A percentile compares a stretch with the other conserved stretches of the same genome.
These are phyloP conservation scores for Oasisia sp. DNA, from an alignment of 2,888 invertebrate genomes.

Conservation along the genomic window DNA sequence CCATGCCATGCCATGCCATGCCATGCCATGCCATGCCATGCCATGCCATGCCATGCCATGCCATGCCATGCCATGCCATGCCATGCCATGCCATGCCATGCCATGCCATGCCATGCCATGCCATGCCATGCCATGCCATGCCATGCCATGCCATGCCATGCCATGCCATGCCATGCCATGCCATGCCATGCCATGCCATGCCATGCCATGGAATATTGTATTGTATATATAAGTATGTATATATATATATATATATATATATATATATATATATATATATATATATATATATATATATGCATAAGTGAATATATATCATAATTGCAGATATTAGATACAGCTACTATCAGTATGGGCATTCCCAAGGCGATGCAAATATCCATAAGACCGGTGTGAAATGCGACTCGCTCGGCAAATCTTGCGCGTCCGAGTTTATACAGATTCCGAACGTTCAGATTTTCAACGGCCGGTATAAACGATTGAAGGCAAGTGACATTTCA, in stretches of 20 bases:
- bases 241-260: not conserved
- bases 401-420: not conserved
- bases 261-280: not conserved
- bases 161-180: too few relatives aligned
- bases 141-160: too few relatives aligned
- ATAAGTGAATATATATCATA: too few relatives aligned
- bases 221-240: not conserved
- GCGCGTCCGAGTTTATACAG: not conserved
- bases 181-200: too few relatives aligned
- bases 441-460: not conserved
- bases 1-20: too few relatives aligned
- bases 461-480: not conserved
- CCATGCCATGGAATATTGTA: too few relatives aligned
- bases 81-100: too few relatives aligned
- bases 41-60: too few relatives aligned
- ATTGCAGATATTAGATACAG: not conserved
- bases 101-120: too few relatives aligned
- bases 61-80: too few relatives aligned
- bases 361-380: not conserved
- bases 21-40: too few relatives aligned
- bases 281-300: conserved; percentile 1
- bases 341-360: not conserved
- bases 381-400: not conserved
- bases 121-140: too few relatives aligned
- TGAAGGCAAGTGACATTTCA: not conserved